These are phyloP conservation scores for Dromius quadrimaculatus DNA, from an alignment of 2,888 invertebrate genomes.

Conservation along the genomic window DNA sequence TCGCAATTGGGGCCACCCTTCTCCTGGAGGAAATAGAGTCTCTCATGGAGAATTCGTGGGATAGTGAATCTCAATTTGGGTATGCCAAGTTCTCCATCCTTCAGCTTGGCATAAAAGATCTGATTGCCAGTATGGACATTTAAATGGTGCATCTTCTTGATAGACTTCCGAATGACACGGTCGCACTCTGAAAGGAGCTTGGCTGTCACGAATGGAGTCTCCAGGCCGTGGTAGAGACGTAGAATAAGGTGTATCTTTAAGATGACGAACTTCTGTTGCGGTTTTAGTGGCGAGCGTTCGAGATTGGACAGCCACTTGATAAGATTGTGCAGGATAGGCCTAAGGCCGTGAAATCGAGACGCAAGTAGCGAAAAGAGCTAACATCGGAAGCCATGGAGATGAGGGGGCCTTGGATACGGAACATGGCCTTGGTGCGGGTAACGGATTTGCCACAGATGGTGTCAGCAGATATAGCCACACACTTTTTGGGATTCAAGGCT, in stretches of 20 bases:
- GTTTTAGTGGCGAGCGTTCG: background rate
- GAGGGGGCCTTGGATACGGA: background rate
- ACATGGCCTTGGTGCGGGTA: background rate
- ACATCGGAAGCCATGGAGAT: background rate
- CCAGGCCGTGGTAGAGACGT: background rate
- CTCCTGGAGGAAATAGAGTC: background rate
- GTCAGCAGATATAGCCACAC: conserved; percentile 1
- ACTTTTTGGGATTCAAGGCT: conserved; percentile 1
- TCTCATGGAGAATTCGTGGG: background rate
- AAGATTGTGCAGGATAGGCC: background rate
- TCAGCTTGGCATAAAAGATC: background rate
- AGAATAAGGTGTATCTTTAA: background rate
- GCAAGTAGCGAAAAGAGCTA: conserved; percentile 1
- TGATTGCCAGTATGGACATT: background rate
- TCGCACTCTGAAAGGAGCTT: background rate
- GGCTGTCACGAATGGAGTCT: background rate
- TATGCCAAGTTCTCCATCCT: background rate
- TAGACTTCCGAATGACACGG: background rate
- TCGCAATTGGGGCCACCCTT: too few relatives aligned
- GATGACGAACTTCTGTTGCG: background rate
- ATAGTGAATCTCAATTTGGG: background rate
- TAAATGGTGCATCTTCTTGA: background rate
- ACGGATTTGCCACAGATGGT: background rate
- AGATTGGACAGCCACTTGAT: background rate
- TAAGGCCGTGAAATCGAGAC: background rate